A percentile compares a stretch with the other conserved stretches of the same genome.
These are phyloP conservation scores for Cryptoprocta ferox DNA, from an alignment of 2,797 vertebrate species.

Conservation along the genomic window DNA sequence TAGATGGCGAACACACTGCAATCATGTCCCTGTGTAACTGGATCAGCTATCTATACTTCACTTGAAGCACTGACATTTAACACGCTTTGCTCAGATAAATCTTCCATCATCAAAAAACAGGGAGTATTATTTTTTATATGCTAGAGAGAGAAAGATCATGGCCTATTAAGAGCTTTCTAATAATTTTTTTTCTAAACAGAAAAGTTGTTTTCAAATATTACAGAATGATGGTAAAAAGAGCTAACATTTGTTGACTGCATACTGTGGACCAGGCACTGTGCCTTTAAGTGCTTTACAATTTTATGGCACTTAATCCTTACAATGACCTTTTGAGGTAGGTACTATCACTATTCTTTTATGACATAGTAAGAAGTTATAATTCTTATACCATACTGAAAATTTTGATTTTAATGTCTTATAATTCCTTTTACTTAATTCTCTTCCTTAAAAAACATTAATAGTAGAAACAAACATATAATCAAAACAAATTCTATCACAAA, in stretches of 20 bases:
- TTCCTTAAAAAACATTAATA: neutral
- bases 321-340: neutral
- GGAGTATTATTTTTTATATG: constrained; percentile 5
- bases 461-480: neutral
- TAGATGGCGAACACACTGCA: neutral
- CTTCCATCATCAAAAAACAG: neutral
- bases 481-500: neutral
- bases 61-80: neutral
- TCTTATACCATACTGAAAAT: neutral
- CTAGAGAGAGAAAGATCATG: neutral
- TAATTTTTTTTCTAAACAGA: neutral
- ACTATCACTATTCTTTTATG: neutral
- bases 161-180: neutral
- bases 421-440: neutral
- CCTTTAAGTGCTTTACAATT: neutral
- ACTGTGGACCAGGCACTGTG: neutral
- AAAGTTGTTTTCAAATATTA: constrained; percentile 3
- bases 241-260: neutral
- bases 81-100: neutral
- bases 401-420: constrained; percentile 3
- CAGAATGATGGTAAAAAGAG: neutral
- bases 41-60: neutral
- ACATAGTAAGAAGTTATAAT: neutral
- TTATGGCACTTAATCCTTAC: constrained; percentile 10
- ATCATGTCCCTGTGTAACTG: neutral